phyloP scores from a whole-genome alignment of 1,140 invertebrate genomes.

The Trinorchestia longiramus region DNA sequence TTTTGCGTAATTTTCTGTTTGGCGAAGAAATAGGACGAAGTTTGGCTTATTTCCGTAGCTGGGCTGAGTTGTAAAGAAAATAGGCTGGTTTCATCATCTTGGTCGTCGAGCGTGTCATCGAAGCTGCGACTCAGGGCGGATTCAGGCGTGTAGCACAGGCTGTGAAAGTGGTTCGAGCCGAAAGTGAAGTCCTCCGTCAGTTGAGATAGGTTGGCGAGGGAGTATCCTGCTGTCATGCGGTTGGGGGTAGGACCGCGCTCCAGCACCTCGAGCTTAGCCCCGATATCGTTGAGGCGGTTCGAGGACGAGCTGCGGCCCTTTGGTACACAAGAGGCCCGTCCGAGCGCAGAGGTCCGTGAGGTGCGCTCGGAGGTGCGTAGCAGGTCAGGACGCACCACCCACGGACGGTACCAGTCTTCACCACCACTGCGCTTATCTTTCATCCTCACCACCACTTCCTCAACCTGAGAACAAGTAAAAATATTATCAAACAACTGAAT shows the following conservation, averaged over 20 bases:
- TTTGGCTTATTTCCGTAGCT: background rate
- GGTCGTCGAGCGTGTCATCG: background rate
- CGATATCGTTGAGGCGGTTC: slow-evolving; percentile 26
- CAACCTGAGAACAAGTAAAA: background rate
- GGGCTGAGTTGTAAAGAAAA: slow-evolving; percentile 33
- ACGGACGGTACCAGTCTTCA: slow-evolving; percentile 42
- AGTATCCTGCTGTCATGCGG: slow-evolving; percentile 30
- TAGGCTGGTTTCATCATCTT: slow-evolving; percentile 11
- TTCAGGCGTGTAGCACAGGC: slow-evolving; percentile 16
- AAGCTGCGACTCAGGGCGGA: background rate
- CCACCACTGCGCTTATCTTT: slow-evolving; percentile 10
- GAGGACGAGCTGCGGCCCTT: slow-evolving; percentile 7
- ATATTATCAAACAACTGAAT: background rate
- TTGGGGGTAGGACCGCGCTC: background rate
- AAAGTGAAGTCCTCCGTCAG: background rate
- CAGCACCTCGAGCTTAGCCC: background rate
- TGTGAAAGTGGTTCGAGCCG: background rate
- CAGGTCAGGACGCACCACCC: slow-evolving; percentile 8
- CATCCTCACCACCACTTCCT: background rate
- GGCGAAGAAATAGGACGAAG: slow-evolving; percentile 9
- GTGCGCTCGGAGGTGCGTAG: background rate
- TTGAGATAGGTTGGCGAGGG: slow-evolving; percentile 19
- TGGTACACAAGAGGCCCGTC: background rate
- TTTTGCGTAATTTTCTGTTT: slow-evolving; percentile 29
- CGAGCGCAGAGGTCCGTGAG: background rate